Evolutionary conservation across 1,140 invertebrate species (phyloP), one percentile per base, ranked within the genome.

Genomic region (Penaeus vannamei): DNA sequence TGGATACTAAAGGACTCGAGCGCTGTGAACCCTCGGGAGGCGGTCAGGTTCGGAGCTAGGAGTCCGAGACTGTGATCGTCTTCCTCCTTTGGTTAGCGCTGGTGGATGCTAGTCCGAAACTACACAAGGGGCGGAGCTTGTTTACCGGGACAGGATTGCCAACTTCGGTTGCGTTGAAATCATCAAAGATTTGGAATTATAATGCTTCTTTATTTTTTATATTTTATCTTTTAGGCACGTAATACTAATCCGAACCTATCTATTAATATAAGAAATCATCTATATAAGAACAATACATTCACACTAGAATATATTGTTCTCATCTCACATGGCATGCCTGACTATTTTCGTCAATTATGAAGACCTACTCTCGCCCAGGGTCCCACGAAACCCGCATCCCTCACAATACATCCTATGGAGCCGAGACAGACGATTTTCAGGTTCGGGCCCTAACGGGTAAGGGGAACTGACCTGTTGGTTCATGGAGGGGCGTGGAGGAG

Each of bases 301-400:
- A 2, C 17, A 53, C 53, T 12, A 17, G 53, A 5, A 53, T 17
- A 42, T 53, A 53, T 53, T 12, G 53, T 53, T 53, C 53, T 53
- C 53, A 53, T 53, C 53, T 17, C 53, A 53, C 59, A 17, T 89
- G 87, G 82, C 66, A 89, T 12, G 22, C 72, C 87, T 89, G 87
- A 26, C n/a, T 53, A 87, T 84, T 85, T 79, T 89, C 61, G 59
- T 83, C 87, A 76, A 89, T 89, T 88, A 86, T 26, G 32, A 85
- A 76, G 84, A 85, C 61, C 88, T 90, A 90, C 61, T 83, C 88
- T 90, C 88, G 88, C 88, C 62, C 88, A 14, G 84, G 88, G 88
- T 86, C 66, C 62, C 80, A 22, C 46, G 72, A 59, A 46, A 53
- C 29, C n/a, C 12, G 29, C 59, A 59, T 53, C 46, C 60, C 66